These are phyloP conservation scores for Amphibalanus amphitrite DNA, from an alignment of 1,140 invertebrate genomes.

Conservation along the genomic window DNA sequence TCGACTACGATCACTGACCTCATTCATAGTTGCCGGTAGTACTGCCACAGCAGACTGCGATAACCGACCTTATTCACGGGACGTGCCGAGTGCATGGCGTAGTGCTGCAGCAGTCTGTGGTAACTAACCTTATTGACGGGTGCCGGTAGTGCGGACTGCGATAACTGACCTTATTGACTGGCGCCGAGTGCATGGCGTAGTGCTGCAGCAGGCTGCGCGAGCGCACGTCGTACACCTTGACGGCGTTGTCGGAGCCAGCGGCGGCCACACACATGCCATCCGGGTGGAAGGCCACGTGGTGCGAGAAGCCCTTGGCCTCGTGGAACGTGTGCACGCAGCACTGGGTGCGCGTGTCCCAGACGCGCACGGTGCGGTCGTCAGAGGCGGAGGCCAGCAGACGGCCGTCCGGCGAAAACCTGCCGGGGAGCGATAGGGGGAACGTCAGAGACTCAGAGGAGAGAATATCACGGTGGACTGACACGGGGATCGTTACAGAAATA, in stretches of 20 bases:
- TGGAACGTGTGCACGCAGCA: slow-evolving; percentile 56
- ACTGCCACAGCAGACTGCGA: too few species aligned
- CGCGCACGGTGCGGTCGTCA: slow-evolving; percentile 64
- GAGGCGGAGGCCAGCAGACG: slow-evolving; percentile 60
- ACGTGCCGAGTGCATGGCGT: slow-evolving; percentile 49
- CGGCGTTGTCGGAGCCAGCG: slow-evolving; percentile 13
- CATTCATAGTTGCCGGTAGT: too few species aligned
- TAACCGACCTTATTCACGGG: slow-evolving; percentile 44
- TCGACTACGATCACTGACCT: too few species aligned
- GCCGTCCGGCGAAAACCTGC: slow-evolving; percentile 58
- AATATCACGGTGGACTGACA: too few species aligned
- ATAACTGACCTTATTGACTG: slow-evolving; percentile 48
- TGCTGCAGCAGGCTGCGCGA: slow-evolving; percentile 59
- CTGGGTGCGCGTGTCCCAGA: slow-evolving; percentile 48
- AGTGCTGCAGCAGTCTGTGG: slow-evolving; percentile 63
- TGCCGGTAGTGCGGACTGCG: slow-evolving; percentile 44
- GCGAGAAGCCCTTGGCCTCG: slow-evolving; percentile 37
- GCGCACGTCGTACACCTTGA: slow-evolving; percentile 53
- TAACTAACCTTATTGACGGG: slow-evolving; percentile 48
- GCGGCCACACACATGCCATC: slow-evolving; percentile 56
- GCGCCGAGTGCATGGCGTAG: slow-evolving; percentile 51
- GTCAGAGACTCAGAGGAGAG: too few species aligned
- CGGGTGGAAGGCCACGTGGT: slow-evolving; percentile 56
- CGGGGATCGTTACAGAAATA: too few species aligned
- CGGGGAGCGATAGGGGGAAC: too few species aligned